These are phyloP conservation scores for Neofelis nebulosa DNA, from an alignment of 2,113 vertebrate species.

Conservation along the genomic window DNA sequence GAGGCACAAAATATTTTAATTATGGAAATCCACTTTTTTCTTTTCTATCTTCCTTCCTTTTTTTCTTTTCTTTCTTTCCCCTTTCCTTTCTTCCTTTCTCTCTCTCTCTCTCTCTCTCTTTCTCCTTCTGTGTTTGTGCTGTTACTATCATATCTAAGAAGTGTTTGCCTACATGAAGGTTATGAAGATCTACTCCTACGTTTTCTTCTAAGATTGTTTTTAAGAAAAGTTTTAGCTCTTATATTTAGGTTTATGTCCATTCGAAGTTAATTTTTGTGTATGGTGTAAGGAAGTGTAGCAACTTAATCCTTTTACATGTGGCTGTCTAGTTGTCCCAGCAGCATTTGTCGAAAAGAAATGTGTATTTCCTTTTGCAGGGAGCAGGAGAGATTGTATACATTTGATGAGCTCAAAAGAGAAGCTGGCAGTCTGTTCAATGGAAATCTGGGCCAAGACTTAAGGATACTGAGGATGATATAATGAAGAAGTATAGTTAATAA, in stretches of 20 bases:
- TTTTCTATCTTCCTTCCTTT: not conserved
- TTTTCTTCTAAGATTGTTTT: not conserved
- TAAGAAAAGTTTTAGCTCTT: not conserved
- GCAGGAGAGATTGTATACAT: not conserved
- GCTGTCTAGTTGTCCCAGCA: not conserved
- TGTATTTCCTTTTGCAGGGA: not conserved
- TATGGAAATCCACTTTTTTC: not conserved
- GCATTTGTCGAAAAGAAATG: not conserved
- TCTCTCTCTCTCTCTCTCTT: not conserved
- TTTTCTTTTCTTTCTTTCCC: not conserved
- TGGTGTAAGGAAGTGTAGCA: not conserved
- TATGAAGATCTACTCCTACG: not conserved
- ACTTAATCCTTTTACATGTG: not conserved
- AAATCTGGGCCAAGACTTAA: not conserved
- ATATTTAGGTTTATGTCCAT: not conserved
- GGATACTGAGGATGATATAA: not conserved
- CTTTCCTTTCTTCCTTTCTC: not conserved
- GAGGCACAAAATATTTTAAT: not conserved
- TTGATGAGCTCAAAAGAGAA: not conserved
- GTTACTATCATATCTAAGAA: not conserved
- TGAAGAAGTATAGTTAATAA: not conserved
- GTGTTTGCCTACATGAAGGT: not conserved
- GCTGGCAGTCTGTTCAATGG: not conserved
- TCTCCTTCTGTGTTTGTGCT: not conserved
- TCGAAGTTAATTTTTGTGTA: not conserved